Evolutionary conservation across 2,113 vertebrate species (phyloP).

Genomic region (Actenoides lindsayi): DNA sequence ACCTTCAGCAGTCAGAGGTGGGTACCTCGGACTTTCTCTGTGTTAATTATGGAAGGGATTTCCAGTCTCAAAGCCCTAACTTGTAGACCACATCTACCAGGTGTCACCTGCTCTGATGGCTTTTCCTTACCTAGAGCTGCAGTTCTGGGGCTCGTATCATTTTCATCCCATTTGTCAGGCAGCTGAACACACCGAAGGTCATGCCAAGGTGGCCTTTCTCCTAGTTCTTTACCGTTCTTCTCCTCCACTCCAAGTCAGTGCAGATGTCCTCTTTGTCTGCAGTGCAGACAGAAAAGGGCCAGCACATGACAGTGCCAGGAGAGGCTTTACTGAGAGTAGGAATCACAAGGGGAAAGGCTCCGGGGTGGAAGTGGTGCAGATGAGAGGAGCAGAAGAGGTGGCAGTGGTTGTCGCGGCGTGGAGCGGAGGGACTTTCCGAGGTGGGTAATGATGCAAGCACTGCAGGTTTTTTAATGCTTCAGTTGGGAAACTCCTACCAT

Average conservation of each 20-base stretch:
- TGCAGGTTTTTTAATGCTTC: constrained; percentile 47
- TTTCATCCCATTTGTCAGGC: not conserved
- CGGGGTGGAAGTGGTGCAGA: not conserved
- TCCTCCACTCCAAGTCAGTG: not conserved
- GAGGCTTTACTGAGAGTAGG: not conserved
- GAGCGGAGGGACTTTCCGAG: not conserved
- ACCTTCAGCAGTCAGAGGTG: not conserved
- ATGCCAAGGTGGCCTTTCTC: not conserved
- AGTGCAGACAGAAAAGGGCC: not conserved
- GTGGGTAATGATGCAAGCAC: not conserved
- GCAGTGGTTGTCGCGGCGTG: not conserved
- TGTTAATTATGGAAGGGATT: not conserved
- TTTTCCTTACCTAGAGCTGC: not conserved
- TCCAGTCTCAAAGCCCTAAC: not conserved
- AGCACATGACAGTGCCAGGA: not conserved
- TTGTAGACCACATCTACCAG: too few relatives aligned
- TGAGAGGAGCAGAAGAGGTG: not conserved
- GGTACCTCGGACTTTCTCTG: not conserved
- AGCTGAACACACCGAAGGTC: not conserved
- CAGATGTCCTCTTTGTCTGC: not conserved
- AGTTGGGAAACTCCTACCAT: constrained; percentile 57
- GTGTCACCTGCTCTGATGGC: not conserved
- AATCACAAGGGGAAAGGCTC: not conserved
- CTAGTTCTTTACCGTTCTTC: not conserved
- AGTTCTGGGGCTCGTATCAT: accelerated